phyloP scores from a whole-genome alignment of 1,140 invertebrate species.

The Aphis craccivora region DNA sequence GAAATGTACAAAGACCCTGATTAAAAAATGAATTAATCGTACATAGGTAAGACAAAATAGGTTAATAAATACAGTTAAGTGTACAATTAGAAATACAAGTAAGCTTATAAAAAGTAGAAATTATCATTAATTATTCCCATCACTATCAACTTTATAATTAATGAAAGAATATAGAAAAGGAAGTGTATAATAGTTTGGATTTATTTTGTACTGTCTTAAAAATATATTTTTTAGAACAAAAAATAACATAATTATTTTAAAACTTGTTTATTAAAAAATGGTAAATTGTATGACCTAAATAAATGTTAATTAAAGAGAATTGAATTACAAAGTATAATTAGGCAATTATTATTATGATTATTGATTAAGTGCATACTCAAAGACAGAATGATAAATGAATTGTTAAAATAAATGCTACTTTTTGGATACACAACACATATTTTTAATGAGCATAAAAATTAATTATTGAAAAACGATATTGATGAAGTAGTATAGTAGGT shows the following conservation, averaged over 20 bases:
- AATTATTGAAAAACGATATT: background rate
- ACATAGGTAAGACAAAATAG: background rate
- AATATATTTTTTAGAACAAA: background rate
- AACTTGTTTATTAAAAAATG: background rate
- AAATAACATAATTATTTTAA: background rate
- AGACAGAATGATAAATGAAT: background rate
- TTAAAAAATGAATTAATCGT: background rate
- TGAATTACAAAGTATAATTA: background rate
- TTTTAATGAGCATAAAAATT: background rate
- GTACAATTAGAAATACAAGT: background rate
- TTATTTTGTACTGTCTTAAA: background rate
- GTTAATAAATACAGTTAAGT: background rate
- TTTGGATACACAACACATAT: background rate
- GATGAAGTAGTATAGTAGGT: background rate
- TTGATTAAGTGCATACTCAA: background rate
- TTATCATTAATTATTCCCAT: background rate
- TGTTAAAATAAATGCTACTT: background rate
- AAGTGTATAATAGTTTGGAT: background rate
- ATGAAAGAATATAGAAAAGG: background rate
- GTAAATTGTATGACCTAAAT: background rate
- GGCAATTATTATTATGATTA: background rate
- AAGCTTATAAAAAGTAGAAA: background rate
- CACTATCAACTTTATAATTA: background rate
- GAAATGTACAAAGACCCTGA: background rate
- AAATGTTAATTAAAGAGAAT: background rate